Evolutionary conservation across 2,113 vertebrate genomes (phyloP), one percentile per base, ranked within the genome.

Genomic region (Dermatemys mawii): DNA sequence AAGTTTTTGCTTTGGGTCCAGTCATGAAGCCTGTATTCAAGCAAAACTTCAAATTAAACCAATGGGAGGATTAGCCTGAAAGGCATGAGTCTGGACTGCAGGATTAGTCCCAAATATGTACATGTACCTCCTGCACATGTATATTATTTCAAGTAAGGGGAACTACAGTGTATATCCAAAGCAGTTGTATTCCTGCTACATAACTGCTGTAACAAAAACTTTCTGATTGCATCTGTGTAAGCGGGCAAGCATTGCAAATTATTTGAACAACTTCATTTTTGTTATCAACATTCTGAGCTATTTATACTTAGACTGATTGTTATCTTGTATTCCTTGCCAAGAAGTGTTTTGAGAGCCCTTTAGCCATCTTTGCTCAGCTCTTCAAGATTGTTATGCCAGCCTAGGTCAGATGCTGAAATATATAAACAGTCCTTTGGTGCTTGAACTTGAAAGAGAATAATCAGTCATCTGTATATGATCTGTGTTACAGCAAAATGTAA

Each of bases 381-480:
- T 97, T 95, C 91, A 85, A 95, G 90, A 97, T 73, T 75, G 78
- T 87, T 93, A 94, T 93, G 94, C 92, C 89, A 88, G 83, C 94
- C 93, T 89, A 89, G 94, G 97, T 97, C 97, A 97, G 92, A 97
- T 96, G 94, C 88, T 97, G 93, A 96, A 95, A 96, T 94, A 93
- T 96, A 97, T 97, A 98, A 98, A 98, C 97, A 98, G 81, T 75
- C 93, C 87, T 93, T 98, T 97, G 93, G 87, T 96, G 94, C 90
- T 97, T 97, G 89, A 98, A 98, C 93, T 98, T 97, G 95, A 98
- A 98, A 98, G 80, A 92, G 88, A 97, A 97, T 97, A 97, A 97
- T 97, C 97, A 98, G 96, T 98, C 96, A 98, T 97, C 97, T 98
- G 92, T 97, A 95, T 94, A 97, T 93, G 93, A 98, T 97, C 96